Evolutionary conservation across 2,888 invertebrate species (phyloP), one percentile per base, ranked within the genome.

Genomic region (Eucera pruinosa): DNA sequence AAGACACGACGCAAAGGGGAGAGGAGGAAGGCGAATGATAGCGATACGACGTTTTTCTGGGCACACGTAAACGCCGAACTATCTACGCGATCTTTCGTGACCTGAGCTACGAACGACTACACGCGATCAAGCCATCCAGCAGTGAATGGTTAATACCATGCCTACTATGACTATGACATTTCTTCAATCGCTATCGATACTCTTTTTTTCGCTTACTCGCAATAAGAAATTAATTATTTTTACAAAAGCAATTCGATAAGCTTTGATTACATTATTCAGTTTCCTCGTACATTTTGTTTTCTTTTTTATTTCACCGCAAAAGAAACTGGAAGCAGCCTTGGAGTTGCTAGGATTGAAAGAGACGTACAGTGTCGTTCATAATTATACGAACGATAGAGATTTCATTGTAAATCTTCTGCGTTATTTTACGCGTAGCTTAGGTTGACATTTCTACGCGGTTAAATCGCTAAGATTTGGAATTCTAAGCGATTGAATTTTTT

Each of bases 21-120:
- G 25, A 36, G 39, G 15, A 15, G 13, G 1, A 6, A 65, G 58
- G 43, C 33, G 48, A 58, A 33, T 23, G 65, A 75, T 60, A 67
- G 50, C 64, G 62, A 64, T 55, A 70, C 18, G 52, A 3, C 60
- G 39, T 64, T 70, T 60, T 66, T 78, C 61, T 39, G 70, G 52
- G 20, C 57, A 50, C 45, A 36, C 50, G 67, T 67, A 75, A 73
- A 61, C 57, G 54, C 36, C 36, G 11, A 30, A 23, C 47, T 39
- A 78, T 78, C 62, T 67, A 70, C 73, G 73, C 70, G 74, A 80
- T 78, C 71, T 74, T 75, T 71, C 75, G 71, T 75, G 75, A 78
- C 71, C 75, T 67, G 62, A 70, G 62, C 58, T 39, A 66, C 66
- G 58, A 50, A 67, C 54, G 48, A 68, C 41, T 36, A 33, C 47